phyloP scores from a whole-genome alignment of 2,113 vertebrate genomes.

The Lagopus leucura region DNA sequence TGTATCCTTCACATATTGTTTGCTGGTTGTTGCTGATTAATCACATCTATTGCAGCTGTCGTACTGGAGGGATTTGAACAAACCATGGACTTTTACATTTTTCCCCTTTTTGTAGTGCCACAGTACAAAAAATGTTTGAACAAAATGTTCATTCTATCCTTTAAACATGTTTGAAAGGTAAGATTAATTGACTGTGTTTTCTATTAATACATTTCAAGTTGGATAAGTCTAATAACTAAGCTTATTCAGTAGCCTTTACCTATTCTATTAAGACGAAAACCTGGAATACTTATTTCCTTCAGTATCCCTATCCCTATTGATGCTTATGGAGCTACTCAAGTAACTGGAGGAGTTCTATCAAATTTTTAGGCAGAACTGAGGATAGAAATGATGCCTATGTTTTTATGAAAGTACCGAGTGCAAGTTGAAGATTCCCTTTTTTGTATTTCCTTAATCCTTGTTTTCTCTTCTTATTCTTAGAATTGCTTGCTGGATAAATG shows the following conservation, averaged over 20 bases:
- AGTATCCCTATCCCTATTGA: background rate
- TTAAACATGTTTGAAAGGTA: background rate
- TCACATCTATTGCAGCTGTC: background rate
- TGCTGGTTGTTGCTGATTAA: conserved; percentile 12
- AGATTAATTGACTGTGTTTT: background rate
- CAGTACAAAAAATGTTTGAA: background rate
- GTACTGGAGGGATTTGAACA: background rate
- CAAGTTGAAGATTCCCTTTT: background rate
- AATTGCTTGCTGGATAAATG: background rate
- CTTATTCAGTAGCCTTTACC: background rate
- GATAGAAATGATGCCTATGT: background rate
- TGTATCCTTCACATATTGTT: conserved; percentile 10
- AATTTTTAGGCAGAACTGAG: background rate
- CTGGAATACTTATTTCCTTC: background rate
- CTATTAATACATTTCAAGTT: background rate
- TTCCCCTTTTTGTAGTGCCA: background rate
- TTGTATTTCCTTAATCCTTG: background rate
- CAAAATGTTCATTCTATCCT: background rate
- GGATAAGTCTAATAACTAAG: background rate
- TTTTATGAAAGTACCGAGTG: background rate
- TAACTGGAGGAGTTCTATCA: background rate
- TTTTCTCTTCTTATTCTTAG: background rate
- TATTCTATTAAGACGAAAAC: background rate
- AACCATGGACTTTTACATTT: background rate
- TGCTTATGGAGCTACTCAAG: background rate